Percentiles rank a stretch among this genome's conserved stretches.
Conservation (phyloP, 2,797 vertebrate genomes). For the Emys orbicularis region DNA sequence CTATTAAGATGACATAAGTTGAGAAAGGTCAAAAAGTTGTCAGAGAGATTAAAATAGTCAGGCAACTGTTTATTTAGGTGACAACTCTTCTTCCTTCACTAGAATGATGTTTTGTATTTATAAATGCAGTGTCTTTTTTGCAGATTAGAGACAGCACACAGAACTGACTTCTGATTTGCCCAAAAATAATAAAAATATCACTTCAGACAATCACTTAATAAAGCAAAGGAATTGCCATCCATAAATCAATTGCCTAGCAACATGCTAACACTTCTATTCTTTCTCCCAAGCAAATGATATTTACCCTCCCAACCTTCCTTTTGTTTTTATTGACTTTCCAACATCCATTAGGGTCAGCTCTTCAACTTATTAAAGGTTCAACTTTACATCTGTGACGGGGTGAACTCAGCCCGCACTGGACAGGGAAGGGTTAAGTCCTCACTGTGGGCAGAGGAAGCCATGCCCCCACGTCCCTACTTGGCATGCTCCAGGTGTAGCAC, state of each 20-base stretch:
- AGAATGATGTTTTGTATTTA: neutral
- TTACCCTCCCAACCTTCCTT: neutral
- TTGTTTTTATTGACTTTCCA: neutral
- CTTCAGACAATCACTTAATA: conserved; percentile 41
- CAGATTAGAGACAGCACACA: neutral
- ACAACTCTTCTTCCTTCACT: neutral
- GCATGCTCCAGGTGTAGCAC: too few relatives aligned
- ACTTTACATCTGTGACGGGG: neutral
- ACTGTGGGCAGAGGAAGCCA: too few relatives aligned
- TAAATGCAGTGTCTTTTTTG: neutral
- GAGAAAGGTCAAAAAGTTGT: neutral
- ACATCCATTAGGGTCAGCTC: neutral
- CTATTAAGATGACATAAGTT: neutral
- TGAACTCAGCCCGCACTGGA: too few relatives aligned
- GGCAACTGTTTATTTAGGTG: neutral
- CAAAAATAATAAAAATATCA: conserved; percentile 39
- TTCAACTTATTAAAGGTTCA: neutral
- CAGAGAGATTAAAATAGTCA: neutral
- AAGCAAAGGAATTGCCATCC: conserved; percentile 25
- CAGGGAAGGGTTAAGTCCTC: too few relatives aligned
- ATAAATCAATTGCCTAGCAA: conserved; percentile 58
- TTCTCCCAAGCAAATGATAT: rapidly evolving
- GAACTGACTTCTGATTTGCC: neutral
- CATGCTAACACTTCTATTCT: neutral
- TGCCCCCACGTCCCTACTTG: too few relatives aligned